Base-by-base conservation (phyloP, 2,888 invertebrate genomes). In the Drosophila hamatofila region DNA sequence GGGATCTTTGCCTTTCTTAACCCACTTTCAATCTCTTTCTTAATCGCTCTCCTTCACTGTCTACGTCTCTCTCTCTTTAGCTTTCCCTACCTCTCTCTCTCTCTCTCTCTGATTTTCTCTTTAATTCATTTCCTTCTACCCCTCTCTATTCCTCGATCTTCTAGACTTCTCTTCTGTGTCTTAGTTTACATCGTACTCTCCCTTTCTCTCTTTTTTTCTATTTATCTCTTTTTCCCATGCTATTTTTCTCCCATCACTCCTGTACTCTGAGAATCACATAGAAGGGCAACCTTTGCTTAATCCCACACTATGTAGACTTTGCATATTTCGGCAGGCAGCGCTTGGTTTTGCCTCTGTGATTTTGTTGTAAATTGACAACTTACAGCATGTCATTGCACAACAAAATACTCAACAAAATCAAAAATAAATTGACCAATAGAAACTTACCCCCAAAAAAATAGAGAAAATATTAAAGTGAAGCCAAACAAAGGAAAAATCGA, bases 351-450 rank as follows among this genome's bases (percentile, higher is more conserved):
- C 48, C 63, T 58, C 44, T 25, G 44, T 65, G 88, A 75, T 85
- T 80, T 88, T 72, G 81, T 88, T 78, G 83, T 80, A 75, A 86
- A 70, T 58, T 80, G 78, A 52, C 75, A 75, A 68, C 75, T 80
- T 78, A 88, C 80, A 75, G 39, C 58, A 48, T 88, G 83, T 88
- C 73, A 72, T 55, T 63, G 72, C 64, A 64, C 68, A 86, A 68
- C 59, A 67, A 51, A 60, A 56, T 42, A 66, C 65, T 63, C 65
- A 85, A 66, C 58, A 66, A 52, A 61, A 52, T 44, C 44, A 69
- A 63, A 81, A 75, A 71, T 65, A 65, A 80, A 80, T 71, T 69
- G 52, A 73, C 56, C 81, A 69, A 65, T 64, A 71, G 39, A 71
- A 54, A 54, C 56, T 42, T n/a, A n/a, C 8, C n/a, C n/a, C n/a